phyloP scores from a whole-genome alignment of 2,113 vertebrate species.

The Lontra canadensis region DNA sequence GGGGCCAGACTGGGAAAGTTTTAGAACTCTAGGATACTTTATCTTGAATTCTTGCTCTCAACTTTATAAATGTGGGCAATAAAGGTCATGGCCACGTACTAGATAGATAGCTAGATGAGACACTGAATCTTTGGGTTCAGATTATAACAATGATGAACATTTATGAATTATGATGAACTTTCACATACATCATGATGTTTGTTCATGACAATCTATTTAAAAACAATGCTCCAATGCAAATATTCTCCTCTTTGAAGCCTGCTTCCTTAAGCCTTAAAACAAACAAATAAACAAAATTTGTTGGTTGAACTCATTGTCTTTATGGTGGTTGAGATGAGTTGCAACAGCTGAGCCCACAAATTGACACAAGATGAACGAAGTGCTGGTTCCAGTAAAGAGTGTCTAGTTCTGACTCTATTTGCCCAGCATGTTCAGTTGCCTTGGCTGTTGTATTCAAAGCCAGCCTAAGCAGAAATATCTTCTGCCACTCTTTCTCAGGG shows the following conservation, averaged over 20 bases:
- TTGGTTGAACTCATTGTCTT: not conserved
- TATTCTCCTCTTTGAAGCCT: not conserved
- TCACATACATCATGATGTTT: conserved; percentile 25
- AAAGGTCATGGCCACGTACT: not conserved
- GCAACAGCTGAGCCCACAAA: not conserved
- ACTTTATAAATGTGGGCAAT: conserved; percentile 28
- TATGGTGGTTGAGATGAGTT: conserved; percentile 21
- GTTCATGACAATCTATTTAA: conserved; percentile 25
- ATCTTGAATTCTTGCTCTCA: not conserved
- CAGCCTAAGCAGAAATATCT: not conserved
- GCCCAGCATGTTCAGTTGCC: not conserved
- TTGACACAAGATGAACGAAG: conserved; percentile 19
- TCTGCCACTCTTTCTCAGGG: not conserved
- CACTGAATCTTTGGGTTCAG: not conserved
- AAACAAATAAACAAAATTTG: conserved; percentile 4
- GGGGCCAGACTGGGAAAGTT: not conserved
- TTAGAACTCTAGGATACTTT: not conserved
- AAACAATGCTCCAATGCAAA: not conserved
- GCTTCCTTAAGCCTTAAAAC: conserved; percentile 30
- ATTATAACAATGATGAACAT: conserved; percentile 1
- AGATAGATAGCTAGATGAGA: not conserved
- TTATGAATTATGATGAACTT: conserved; percentile 28
- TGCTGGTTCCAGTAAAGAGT: not conserved
- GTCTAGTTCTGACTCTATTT: not conserved
- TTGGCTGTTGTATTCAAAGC: conserved; percentile 8